Base-by-base conservation (phyloP, 2,888 invertebrate genomes). In the Hypena proboscidalis region DNA sequence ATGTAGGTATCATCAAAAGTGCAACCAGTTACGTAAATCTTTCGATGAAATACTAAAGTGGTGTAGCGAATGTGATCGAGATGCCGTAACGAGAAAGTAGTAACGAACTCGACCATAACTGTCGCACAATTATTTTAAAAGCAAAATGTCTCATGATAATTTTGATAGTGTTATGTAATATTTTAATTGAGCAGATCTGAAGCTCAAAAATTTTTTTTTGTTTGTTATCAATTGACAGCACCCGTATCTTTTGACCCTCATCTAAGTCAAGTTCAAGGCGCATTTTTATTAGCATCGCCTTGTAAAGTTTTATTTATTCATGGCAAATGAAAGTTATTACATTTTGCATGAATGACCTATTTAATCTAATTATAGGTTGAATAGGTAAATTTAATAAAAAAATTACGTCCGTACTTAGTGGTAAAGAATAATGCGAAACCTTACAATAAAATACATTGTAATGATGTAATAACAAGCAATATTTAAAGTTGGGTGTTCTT, bases 81-180 rank as follows among this genome's bases (percentile, higher is more conserved):
- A 47, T 61, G 45, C 39, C 51, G 49, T 41, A 63, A 62, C 25
- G 22, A 39, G 67, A 67, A 66, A 66, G 64, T 59, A 29, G 45
- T 30, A 41, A 52, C 35, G 43, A 47, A 55, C 40, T 55, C 54
- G 42, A 60, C 43, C 63, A 33, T 38, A 45, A 38, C 63, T 52
- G 41, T 51, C 42, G 45, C 40, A 25, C 42, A 59, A 47, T 42
- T 54, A 42, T 46, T n/a, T n/a, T n/a, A n/a, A n/a, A 60, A 40
- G 47, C 64, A 55, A 62, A 51, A 21, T 27, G 15, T 33, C 25
- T 9, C 17, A 7, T 19, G n/a, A 20, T 13, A 21, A 11, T n/a
- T n/a, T n/a, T n/a, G n/a, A 15, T 7, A 14, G 7, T 17, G 17
- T 58, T 47, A 55, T 23, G 30, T 31, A 52, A 58, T 4, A n/a